Evolutionary conservation across 2,888 invertebrate species (phyloP), one percentile per base, ranked within the genome.

Genomic region (Drosophila meridionalis): DNA sequence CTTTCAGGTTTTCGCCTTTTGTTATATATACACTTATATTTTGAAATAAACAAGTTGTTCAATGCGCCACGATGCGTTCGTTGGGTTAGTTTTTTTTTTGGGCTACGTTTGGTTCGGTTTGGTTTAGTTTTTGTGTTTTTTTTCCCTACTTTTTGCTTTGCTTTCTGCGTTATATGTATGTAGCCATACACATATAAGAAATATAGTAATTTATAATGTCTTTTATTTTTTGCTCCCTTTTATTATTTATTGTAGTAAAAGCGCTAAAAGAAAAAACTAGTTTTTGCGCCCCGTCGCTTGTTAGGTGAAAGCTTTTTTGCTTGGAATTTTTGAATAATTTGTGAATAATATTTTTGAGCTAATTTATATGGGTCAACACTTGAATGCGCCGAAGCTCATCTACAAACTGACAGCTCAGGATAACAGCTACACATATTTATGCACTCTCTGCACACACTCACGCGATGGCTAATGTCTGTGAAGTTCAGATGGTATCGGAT

Each of bases 11-110:
- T 80, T 74, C 61, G 58, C 66, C 68, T 79, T 77, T 80, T 87
- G 82, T 87, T 87, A 87, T 87, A 87, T 87, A 87, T 83, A 69
- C 62, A 57, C 65, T 68, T 82, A 73, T 73, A 74, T 89, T 87
- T 87, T 80, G 89, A 89, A 89, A 87, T 87, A 87, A 87, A 87
- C 87, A 85, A 87, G 89, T 89, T 89, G 85, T 82, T 80, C 85
- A 82, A 76, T 83, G 81, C 76, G 78, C 71, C 78, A 73, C 82
- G 78, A 71, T 76, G 59, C 53, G 65, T 77, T 38, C 59, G 59
- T 47, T 61, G 73, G 61, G 65, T 60, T 73, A 61, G 58, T 73
- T 47, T 28, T 45, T 26, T 45, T 50, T 68, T 72, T 59, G 58
- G 63, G 48, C 64, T 70, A 36, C 47, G 56, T 66, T 71, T 66